Percentiles rank a stretch among this genome's conserved stretches.
Conservation (phyloP, 2,797 vertebrate genomes). For the Catamblyrhynchus diadema region DNA sequence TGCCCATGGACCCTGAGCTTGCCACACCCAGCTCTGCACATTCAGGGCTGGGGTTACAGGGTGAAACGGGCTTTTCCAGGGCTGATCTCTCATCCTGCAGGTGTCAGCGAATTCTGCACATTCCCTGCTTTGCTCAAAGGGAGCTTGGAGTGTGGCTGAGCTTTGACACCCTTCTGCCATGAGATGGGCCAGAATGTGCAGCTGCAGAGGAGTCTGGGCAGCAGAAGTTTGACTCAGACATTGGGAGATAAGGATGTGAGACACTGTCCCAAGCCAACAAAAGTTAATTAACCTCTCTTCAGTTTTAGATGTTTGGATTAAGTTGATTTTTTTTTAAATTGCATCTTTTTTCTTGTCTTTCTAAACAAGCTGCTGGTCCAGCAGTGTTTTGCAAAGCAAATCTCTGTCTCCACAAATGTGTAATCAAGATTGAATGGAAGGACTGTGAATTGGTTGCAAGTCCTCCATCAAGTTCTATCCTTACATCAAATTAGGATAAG, state of each 20-base stretch:
- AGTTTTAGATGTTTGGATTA: neutral
- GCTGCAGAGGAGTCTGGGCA: neutral
- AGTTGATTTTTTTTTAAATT: neutral
- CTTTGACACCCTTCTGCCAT: neutral
- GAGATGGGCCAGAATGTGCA: rapidly evolving
- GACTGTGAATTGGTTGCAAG: neutral
- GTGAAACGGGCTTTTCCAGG: neutral
- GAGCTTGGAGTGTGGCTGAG: neutral
- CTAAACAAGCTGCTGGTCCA: neutral
- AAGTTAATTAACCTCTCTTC: neutral
- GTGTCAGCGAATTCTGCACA: rapidly evolving
- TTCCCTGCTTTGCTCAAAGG: neutral
- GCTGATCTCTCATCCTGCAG: neutral
- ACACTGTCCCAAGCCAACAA: neutral
- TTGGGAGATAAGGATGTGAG: neutral
- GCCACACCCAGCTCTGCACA: neutral
- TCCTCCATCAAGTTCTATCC: neutral
- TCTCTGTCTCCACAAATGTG: neutral
- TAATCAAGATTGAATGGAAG: neutral
- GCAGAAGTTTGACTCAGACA: neutral
- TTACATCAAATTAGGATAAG: neutral
- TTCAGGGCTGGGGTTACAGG: rapidly evolving
- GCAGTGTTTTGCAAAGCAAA: neutral
- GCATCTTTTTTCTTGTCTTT: neutral
- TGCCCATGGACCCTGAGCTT: neutral